These are phyloP conservation scores for Ciconia nigra DNA, from an alignment of 2,797 vertebrate species.

Conservation along the genomic window DNA sequence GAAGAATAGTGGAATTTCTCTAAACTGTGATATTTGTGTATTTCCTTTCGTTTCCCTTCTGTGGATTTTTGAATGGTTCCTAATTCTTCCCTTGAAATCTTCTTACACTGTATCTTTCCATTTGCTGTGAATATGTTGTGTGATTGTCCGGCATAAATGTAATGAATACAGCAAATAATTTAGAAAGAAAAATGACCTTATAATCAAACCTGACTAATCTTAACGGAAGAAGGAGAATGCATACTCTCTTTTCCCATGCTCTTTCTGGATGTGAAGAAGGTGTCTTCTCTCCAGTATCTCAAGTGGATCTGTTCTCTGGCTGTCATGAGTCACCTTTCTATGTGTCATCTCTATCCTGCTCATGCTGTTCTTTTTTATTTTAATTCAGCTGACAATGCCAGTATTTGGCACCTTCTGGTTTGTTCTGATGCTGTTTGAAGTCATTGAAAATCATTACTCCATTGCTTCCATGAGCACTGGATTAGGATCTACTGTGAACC, in stretches of 20 bases:
- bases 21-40: not conserved
- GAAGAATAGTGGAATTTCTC: not conserved
- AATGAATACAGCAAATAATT: not conserved
- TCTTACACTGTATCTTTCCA: not conserved
- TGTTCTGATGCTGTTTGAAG: not conserved
- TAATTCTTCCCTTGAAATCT: not conserved
- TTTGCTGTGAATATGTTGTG: not conserved
- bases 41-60: not conserved
- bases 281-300: not conserved
- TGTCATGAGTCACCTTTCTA: not conserved
- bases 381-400: not conserved
- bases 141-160: not conserved
- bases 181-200: not conserved
- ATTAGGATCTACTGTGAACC: not conserved
- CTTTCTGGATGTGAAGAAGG: not conserved
- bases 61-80: not conserved
- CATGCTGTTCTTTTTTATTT: not conserved
- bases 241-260: not conserved
- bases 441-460: not conserved
- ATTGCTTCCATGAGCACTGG: not conserved
- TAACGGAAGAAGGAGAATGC: not conserved
- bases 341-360: not conserved
- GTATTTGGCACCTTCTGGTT: not conserved
- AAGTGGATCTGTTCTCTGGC: not conserved
- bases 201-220: not conserved